Percentiles rank a stretch among this genome's conserved stretches.
phyloP scores from a whole-genome alignment of 2,113 vertebrate genomes.

The Monarcha castaneiventris region DNA sequence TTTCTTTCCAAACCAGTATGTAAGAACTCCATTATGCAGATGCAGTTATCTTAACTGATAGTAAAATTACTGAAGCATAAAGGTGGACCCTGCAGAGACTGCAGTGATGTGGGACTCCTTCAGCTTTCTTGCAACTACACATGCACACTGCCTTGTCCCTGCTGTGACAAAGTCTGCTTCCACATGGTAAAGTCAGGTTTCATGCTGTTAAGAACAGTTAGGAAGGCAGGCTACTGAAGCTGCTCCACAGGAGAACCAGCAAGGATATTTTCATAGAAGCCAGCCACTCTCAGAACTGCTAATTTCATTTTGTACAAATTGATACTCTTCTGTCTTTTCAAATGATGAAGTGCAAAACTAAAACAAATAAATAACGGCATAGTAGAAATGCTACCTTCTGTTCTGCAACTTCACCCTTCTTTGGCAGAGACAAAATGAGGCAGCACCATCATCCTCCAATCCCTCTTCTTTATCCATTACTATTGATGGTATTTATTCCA shows the following conservation, averaged over 20 bases:
- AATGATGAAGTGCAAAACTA: not conserved
- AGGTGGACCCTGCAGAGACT: conserved; percentile 50
- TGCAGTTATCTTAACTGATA: conserved; percentile 37
- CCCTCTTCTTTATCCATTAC: not conserved
- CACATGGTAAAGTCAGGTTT: conserved; percentile 28
- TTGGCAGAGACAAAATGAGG: not conserved
- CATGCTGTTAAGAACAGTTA: conserved; percentile 45
- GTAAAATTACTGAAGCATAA: conserved; percentile 56
- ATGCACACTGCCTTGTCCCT: not conserved
- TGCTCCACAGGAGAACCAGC: conserved; percentile 39
- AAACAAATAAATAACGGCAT: not conserved
- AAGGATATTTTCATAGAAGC: not conserved
- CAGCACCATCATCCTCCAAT: not conserved
- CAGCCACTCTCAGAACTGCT: conserved; percentile 1
- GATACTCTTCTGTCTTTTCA: not conserved
- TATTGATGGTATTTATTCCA: not conserved
- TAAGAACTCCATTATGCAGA: not conserved
- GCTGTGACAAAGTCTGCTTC: conserved; percentile 50
- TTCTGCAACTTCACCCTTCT: not conserved
- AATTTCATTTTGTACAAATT: conserved; percentile 37
- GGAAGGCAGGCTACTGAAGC: conserved; percentile 37
- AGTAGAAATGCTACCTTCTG: not conserved
- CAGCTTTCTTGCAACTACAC: conserved; percentile 12
- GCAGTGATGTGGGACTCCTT: conserved; percentile 44
- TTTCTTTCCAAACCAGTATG: not conserved